phyloP scores from a whole-genome alignment of 2,113 vertebrate genomes.

The Camelus bactrianus region DNA sequence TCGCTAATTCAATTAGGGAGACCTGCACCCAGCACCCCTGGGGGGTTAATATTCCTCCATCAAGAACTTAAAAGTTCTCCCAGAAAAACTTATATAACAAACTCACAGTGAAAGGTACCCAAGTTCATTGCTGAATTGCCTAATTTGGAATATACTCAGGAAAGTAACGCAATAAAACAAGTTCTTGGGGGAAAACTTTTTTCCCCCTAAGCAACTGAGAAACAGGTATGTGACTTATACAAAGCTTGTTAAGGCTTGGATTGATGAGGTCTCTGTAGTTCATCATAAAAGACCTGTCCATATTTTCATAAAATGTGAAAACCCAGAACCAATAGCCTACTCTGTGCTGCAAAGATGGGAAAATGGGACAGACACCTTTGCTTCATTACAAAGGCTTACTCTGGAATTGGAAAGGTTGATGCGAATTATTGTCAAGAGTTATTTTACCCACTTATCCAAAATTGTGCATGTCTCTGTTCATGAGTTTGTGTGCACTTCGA shows the following conservation, averaged over 20 bases:
- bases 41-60: neutral
- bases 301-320: conserved; percentile 37
- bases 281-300: neutral
- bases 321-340: neutral
- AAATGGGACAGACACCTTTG: neutral
- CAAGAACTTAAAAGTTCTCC: neutral
- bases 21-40: neutral
- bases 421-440: neutral
- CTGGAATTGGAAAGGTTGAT: neutral
- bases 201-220: neutral
- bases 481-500: neutral
- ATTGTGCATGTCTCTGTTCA: neutral
- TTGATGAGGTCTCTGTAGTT: neutral
- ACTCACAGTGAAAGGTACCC: neutral
- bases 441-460: neutral
- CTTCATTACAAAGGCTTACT: neutral
- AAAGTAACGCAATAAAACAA: neutral
- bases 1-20: neutral
- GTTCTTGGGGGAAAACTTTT: neutral
- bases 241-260: neutral
- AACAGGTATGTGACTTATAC: neutral
- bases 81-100: neutral
- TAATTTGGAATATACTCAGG: neutral
- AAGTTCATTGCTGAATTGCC: neutral
- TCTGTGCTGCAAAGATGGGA: neutral